A percentile compares a stretch with the other conserved stretches of the same genome.
Conservation (phyloP, 2,888 invertebrate species). For the Drosophila monieri region DNA sequence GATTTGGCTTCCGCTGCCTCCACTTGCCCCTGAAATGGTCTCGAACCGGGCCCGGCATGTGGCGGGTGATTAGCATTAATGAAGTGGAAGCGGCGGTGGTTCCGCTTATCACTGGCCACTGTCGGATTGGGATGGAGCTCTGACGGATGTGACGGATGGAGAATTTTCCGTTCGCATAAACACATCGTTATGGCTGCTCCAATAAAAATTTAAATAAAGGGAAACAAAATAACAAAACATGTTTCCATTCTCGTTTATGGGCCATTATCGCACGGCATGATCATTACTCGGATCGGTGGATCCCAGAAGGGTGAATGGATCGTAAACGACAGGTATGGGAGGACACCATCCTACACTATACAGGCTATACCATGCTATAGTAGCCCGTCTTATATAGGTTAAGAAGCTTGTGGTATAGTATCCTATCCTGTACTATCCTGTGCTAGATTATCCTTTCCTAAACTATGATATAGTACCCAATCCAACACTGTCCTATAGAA, state of each 20-base stretch:
- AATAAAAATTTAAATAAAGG: background rate
- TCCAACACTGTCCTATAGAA: too few relatives aligned
- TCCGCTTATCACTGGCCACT: conserved; percentile 44
- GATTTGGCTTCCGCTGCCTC: background rate
- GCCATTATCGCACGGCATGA: conserved; percentile 27
- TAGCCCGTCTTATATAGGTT: too few relatives aligned
- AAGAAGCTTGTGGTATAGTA: too few relatives aligned
- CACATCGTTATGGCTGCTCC: conserved; percentile 11
- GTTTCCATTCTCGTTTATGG: conserved; percentile 28
- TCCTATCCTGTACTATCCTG: too few relatives aligned
- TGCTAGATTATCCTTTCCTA: too few relatives aligned
- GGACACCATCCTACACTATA: background rate
- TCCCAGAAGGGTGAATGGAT: background rate
- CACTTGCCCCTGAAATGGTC: background rate
- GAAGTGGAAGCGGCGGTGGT: conserved; percentile 28
- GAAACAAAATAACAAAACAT: conserved; percentile 10
- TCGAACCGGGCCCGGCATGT: conserved; percentile 12
- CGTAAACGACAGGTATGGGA: background rate
- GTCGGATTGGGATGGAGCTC: conserved; percentile 8
- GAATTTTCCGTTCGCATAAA: conserved; percentile 43
- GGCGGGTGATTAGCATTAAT: conserved; percentile 44
- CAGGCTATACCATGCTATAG: too few relatives aligned
- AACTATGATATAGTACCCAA: too few relatives aligned
- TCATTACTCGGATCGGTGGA: conserved; percentile 11
- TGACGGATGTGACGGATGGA: conserved; percentile 33